Percentiles rank a stretch among this genome's conserved stretches.
These are phyloP conservation scores for Blastobasis lacticolella DNA, from an alignment of 2,888 invertebrate species.

Conservation along the genomic window DNA sequence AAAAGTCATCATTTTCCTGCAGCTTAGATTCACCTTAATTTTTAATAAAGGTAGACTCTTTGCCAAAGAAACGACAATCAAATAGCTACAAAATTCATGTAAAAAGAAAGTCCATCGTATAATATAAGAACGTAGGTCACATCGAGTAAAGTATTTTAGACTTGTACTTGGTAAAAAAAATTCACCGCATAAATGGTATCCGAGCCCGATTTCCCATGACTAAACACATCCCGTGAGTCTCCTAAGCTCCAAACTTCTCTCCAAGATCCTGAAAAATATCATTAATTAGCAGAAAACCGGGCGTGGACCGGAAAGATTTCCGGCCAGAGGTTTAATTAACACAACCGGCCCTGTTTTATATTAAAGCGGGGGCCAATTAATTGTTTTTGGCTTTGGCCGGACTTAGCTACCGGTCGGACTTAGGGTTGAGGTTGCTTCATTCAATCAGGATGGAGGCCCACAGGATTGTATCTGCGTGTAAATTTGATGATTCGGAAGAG, in stretches of 20 bases:
- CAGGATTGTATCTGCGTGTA: too few species aligned
- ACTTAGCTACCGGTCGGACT: constrained; percentile 10
- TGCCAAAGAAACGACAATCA: too few species aligned
- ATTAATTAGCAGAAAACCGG: constrained; percentile 28
- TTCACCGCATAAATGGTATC: neutral
- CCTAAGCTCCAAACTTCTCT: constrained; percentile 3
- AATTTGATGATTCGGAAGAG: too few species aligned
- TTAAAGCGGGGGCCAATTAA: constrained; percentile 29
- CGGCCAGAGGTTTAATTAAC: constrained; percentile 30
- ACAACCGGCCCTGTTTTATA: constrained; percentile 29
- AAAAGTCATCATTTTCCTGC: too few species aligned
- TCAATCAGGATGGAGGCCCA: too few species aligned
- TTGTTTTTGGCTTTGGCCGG: constrained; percentile 29
- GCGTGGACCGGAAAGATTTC: constrained; percentile 21
- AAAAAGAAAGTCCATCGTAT: too few species aligned
- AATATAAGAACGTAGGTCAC: too few species aligned
- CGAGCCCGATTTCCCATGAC: neutral
- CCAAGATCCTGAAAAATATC: constrained; percentile 24
- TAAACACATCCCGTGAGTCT: neutral
- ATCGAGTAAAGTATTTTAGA: too few species aligned
- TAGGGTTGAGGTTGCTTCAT: too few species aligned
- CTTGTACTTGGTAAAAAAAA: neutral
- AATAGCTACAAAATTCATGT: too few species aligned
- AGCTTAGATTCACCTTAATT: too few species aligned
- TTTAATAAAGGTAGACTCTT: too few species aligned